Evolutionary conservation across 2,113 vertebrate genomes (phyloP), one percentile per base, ranked within the genome.

Genomic region (Odocoileus hemionus): DNA sequence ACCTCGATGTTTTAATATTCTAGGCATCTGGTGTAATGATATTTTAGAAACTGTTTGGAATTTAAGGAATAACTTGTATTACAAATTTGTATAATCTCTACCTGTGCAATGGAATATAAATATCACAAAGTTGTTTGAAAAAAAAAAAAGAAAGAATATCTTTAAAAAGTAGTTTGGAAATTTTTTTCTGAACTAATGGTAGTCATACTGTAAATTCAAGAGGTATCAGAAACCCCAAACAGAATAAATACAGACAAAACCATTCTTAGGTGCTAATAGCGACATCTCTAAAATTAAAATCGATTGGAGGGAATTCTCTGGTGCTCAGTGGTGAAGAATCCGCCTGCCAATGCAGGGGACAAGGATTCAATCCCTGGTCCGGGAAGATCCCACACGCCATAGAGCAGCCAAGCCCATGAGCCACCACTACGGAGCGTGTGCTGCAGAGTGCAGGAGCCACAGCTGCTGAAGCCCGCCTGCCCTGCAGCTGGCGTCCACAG

Each of bases 271-370:
- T 30, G 25, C 6, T 54, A 86, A 87, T 3, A 93, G 55, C n/a
- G 67, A n/a, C 26, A 76, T 78, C 11, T 84, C n/a, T 84, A 91
- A 93, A 95, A 96, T 67, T 64, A 90, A 96, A 93, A 82, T 88
- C 83, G 36, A 79, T 7, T 43, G 70, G 47, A 57, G 67, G 36
- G 67, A 74, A 74, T 23, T 74, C 67, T 39, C n/a, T 74, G 36
- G 67, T 67, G 33, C 33, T 67, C 33, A n/a, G 16, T 23, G 19
- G 67, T 23, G 36, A 74, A 74, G 67, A 74, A 23, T 74, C 36
- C 5, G 0, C 36, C 10, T 74, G n/a, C 36, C 67, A 39, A 6
- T 12, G n/a, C 67, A 12, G 36, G 19, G 67, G 36, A 23, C 67
- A 39, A 0, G 19, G 21, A 36, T 25, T 74, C 67, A 39, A 13